Percentiles rank a stretch among this genome's conserved stretches.
Conservation (phyloP, 2,797 vertebrate genomes). For the Pitangus sulphuratus region DNA sequence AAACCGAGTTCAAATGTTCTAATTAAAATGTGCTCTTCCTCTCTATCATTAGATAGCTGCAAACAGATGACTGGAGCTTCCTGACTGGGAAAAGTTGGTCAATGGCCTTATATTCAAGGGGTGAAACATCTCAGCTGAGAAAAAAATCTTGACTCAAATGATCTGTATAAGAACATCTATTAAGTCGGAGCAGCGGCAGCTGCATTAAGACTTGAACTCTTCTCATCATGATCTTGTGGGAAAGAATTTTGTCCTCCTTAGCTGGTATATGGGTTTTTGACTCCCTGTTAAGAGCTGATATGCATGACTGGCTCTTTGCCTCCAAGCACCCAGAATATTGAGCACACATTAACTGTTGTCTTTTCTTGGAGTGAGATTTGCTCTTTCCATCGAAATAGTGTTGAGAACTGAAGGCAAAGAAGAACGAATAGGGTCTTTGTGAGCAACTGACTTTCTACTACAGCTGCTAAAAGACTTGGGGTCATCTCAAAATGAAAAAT, state of each 20-base stretch:
- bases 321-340: neutral
- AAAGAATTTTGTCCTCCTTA: neutral
- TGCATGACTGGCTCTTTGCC: neutral
- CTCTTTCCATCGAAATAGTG: neutral
- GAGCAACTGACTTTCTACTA: neutral
- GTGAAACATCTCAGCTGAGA: conserved; percentile 28
- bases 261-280: neutral
- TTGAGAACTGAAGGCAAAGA: neutral
- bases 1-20: conserved; percentile 42
- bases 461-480: neutral
- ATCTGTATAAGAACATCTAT: neutral
- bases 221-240: neutral
- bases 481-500: neutral
- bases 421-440: neutral
- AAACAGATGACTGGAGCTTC: conserved; percentile 61
- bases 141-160: neutral
- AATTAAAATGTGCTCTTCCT: conserved; percentile 66
- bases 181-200: neutral
- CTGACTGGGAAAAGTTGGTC: conserved; percentile 59
- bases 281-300: neutral
- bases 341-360: neutral
- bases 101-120: conserved; percentile 44
- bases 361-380: neutral
- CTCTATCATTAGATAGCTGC: conserved; percentile 41
- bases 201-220: neutral